Evolutionary conservation across 2,888 invertebrate species (phyloP).

Genomic region (Dicranocentrus wangi): DNA sequence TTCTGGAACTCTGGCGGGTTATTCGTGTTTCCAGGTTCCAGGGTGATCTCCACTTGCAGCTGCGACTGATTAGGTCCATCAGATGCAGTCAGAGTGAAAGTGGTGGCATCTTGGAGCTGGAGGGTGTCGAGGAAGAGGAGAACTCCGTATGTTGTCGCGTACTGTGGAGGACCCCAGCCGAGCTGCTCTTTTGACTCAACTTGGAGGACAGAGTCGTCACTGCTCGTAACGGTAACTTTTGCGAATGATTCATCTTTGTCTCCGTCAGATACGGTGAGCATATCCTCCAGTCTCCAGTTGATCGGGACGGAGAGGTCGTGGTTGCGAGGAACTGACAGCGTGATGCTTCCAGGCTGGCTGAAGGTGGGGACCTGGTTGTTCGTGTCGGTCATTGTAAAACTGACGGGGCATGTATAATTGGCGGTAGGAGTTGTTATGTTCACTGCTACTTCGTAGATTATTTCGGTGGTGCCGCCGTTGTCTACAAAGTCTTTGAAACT

Average conservation of each 20-base stretch:
- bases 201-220: background rate
- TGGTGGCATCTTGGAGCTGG: background rate
- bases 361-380: constrained; percentile 3
- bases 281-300: background rate
- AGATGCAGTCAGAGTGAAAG: background rate
- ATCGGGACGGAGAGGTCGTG: background rate
- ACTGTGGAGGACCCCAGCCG: background rate
- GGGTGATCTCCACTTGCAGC: background rate
- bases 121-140: background rate
- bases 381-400: background rate
- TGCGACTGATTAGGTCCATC: background rate
- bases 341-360: background rate
- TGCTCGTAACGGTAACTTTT: background rate
- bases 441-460: too few species aligned
- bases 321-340: background rate
- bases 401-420: background rate
- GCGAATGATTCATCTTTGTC: background rate
- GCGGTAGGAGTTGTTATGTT: background rate
- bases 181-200: background rate
- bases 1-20: background rate
- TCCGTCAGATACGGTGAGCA: background rate
- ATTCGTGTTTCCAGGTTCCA: background rate
- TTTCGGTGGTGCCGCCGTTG: too few species aligned
- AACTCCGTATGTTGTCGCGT: background rate
- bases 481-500: too few species aligned